Evolutionary conservation across 1,140 invertebrate genomes (phyloP).

Genomic region (Meloidogyne chitwoodi): DNA sequence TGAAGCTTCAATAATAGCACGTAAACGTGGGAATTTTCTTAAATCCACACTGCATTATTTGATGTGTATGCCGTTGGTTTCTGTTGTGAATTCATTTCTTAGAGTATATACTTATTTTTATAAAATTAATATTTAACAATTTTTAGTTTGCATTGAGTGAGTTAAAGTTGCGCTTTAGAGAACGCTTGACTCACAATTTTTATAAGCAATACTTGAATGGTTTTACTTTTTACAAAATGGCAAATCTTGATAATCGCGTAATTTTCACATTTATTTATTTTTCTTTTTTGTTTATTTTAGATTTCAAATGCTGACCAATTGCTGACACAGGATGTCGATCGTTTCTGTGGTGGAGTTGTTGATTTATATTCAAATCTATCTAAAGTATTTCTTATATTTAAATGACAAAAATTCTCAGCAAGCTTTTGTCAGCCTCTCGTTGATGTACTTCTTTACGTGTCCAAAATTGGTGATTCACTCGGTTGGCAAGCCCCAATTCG

Average conservation of each 20-base stretch:
- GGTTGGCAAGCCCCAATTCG: slow-evolving; percentile 69
- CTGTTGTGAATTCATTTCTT: slow-evolving; percentile 82
- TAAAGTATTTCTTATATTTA: slow-evolving; percentile 66
- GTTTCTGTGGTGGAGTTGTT: slow-evolving; percentile 88
- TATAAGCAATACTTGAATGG: slow-evolving; percentile 78
- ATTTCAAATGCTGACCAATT: slow-evolving; percentile 94
- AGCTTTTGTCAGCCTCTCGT: slow-evolving; percentile 71
- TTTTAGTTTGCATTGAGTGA: slow-evolving; percentile 80
- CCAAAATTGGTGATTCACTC: slow-evolving; percentile 77
- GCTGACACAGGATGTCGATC: slow-evolving; percentile 90
- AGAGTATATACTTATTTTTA: slow-evolving; percentile 66
- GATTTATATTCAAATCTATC: slow-evolving; percentile 95
- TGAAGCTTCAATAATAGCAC: slow-evolving; percentile 89
- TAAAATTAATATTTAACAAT: slow-evolving; percentile 23
- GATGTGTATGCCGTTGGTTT: slow-evolving; percentile 63
- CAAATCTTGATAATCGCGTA: slow-evolving; percentile 53
- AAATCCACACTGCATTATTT: slow-evolving; percentile 70
- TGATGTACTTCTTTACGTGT: slow-evolving; percentile 88
- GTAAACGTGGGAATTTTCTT: slow-evolving; percentile 74
- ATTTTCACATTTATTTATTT: slow-evolving; percentile 73
- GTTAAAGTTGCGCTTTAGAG: slow-evolving; percentile 81
- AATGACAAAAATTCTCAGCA: no score
- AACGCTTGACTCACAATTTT: slow-evolving; percentile 78
- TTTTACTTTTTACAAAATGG: slow-evolving; percentile 92
- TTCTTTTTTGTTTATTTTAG: slow-evolving; percentile 66